Percentiles rank a stretch among this genome's conserved stretches.
Evolutionary conservation across 2,113 vertebrate genomes (phyloP).

Genomic region (Empidonax alnorum): DNA sequence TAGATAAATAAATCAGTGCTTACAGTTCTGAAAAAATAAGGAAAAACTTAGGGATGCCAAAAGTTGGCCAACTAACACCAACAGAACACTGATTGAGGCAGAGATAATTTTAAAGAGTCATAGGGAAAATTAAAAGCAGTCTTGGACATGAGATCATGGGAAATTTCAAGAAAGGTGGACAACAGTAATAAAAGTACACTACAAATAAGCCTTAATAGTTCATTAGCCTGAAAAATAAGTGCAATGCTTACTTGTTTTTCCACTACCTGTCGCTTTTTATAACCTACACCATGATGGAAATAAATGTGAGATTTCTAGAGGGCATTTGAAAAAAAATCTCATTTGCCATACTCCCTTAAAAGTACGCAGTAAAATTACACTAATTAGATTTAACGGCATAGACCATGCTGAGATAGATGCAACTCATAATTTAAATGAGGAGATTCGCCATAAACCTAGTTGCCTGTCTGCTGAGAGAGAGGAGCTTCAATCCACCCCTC

Average conservation of each 20-base stretch:
- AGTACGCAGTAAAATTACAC: not conserved
- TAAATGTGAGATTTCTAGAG: not conserved
- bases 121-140: not conserved
- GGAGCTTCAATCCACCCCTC: not conserved
- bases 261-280: not conserved
- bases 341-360: not conserved
- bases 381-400: not conserved
- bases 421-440: not conserved
- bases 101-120: not conserved
- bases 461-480: not conserved
- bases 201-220: not conserved
- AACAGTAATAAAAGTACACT: not conserved
- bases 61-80: not conserved
- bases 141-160: not conserved
- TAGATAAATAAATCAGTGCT: not conserved
- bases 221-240: not conserved
- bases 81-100: not conserved
- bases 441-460: not conserved
- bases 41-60: not conserved
- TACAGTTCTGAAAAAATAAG: not conserved
- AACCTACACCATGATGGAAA: not conserved
- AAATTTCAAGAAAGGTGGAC: not conserved
- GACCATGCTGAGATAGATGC: not conserved
- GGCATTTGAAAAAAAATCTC: not conserved
- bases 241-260: not conserved